phyloP scores from a whole-genome alignment of 92 coral and sea anemone genomes.

The Phenganax stokvisi region DNA sequence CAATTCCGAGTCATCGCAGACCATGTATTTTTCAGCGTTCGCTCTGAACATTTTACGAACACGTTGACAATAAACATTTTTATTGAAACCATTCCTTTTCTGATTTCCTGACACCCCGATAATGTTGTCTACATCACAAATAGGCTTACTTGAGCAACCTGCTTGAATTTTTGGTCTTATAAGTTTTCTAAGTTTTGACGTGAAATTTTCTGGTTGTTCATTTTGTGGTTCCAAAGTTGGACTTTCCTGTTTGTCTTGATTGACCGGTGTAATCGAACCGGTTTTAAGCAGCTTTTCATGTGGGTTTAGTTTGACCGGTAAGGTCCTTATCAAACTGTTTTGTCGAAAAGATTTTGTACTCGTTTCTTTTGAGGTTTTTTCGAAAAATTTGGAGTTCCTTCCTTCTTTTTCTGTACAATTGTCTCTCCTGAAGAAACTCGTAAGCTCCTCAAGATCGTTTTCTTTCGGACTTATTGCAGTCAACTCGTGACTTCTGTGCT shows the following conservation, averaged over 20 bases:
- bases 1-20: background rate
- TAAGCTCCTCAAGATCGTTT: too few relatives aligned
- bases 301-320: background rate
- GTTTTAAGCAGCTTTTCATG: background rate
- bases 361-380: background rate
- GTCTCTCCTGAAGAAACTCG: too few relatives aligned
- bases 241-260: slow-evolving; percentile 5
- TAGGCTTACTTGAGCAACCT: background rate
- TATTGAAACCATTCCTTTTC: background rate
- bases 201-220: background rate
- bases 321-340: background rate
- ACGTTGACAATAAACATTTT: background rate
- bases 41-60: slow-evolving; percentile 14
- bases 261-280: background rate
- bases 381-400: background rate
- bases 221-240: background rate
- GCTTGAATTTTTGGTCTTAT: background rate
- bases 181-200: background rate
- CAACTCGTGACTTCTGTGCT: too few relatives aligned
- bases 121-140: background rate
- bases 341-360: background rate
- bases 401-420: background rate
- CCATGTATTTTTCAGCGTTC: background rate
- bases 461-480: too few relatives aligned
- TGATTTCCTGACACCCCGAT: background rate